These are phyloP conservation scores for Tragopan temminckii DNA, from an alignment of 2,797 vertebrate genomes.

Conservation along the genomic window DNA sequence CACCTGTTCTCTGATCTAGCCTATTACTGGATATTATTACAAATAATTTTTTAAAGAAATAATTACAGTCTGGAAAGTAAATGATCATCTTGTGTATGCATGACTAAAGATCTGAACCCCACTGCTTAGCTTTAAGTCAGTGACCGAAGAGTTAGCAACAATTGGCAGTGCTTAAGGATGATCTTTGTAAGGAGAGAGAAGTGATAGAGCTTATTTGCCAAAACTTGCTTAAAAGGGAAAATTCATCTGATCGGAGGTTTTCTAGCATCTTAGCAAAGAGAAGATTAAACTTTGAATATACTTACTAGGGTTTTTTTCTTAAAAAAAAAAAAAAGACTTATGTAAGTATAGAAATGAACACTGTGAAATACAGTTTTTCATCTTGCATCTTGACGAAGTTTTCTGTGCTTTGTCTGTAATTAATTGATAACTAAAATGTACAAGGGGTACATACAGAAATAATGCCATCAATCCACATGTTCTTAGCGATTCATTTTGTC, in stretches of 20 bases:
- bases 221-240: accelerated
- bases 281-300: accelerated
- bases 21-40: not conserved
- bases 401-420: not conserved
- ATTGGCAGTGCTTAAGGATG: no score
- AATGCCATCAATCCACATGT: accelerated
- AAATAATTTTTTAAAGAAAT: not conserved
- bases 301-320: not conserved
- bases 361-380: not conserved
- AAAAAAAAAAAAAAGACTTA: not conserved
- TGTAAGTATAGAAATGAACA: not conserved
- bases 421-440: not conserved
- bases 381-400: not conserved
- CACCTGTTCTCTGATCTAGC: not conserved
- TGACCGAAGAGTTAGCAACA: no score
- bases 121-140: no score
- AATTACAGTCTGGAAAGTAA: no score
- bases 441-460: not conserved
- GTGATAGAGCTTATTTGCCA: accelerated
- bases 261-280: not conserved
- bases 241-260: accelerated
- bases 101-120: no score
- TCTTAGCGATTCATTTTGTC: not conserved
- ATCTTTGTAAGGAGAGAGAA: no score
- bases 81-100: no score